Conservation (phyloP, 1,140 invertebrate genomes). For the Onthophagus taurus region DNA sequence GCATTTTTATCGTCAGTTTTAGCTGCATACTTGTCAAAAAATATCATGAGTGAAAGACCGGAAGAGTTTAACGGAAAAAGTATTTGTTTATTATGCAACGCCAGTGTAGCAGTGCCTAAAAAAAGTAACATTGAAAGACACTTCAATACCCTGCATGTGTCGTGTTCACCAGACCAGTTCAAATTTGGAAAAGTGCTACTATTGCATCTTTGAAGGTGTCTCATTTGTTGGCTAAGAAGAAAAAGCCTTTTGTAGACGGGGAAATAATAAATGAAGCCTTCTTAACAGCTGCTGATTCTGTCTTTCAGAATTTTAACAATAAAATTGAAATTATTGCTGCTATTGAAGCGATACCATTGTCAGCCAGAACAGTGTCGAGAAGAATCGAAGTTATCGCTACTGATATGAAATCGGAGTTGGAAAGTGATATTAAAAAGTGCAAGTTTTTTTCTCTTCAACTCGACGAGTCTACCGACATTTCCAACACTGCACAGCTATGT, state of each 20-base stretch:
- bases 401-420: slow-evolving; percentile 15
- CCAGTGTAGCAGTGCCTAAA: slow-evolving; percentile 15
- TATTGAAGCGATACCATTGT: slow-evolving; percentile 16
- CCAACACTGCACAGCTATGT: slow-evolving; percentile 10
- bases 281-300: too few species aligned
- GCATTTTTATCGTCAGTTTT: too few species aligned
- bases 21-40: too few species aligned
- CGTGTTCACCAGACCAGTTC: slow-evolving; percentile 22
- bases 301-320: slow-evolving; percentile 17
- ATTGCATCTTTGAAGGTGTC: slow-evolving; percentile 26
- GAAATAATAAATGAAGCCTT: slow-evolving; percentile 14
- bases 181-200: slow-evolving; percentile 13
- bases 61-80: slow-evolving; percentile 13
- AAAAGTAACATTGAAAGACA: slow-evolving; percentile 18
- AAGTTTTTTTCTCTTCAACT: slow-evolving; percentile 19
- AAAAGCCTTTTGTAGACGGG: slow-evolving; percentile 12
- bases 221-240: slow-evolving; percentile 26
- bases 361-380: slow-evolving; percentile 16
- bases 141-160: slow-evolving; percentile 20
- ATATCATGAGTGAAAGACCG: too few species aligned
- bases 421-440: slow-evolving; percentile 18
- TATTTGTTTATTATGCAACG: slow-evolving; percentile 16
- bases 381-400: slow-evolving; percentile 16
- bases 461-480: slow-evolving; percentile 18
- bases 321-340: slow-evolving; percentile 16